These are phyloP conservation scores for Ictalurus furcatus DNA, from an alignment of 2,113 vertebrate genomes.

Conservation along the genomic window DNA sequence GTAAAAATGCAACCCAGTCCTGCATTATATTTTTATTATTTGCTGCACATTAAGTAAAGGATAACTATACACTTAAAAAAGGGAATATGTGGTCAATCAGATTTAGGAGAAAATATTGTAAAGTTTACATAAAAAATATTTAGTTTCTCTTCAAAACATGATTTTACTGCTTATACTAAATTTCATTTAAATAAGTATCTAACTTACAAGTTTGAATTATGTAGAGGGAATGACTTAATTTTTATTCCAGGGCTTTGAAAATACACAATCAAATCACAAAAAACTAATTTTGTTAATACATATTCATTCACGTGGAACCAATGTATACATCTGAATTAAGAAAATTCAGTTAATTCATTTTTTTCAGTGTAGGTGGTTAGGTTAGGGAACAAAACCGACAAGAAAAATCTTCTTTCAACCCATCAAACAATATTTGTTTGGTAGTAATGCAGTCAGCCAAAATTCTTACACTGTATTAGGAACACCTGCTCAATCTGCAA, in stretches of 20 bases:
- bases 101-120: not conserved
- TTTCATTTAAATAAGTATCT: not conserved
- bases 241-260: not conserved
- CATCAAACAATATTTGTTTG: not conserved
- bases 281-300: too few species aligned
- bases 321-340: not conserved
- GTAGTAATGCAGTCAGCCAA: not conserved
- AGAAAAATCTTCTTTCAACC: not conserved
- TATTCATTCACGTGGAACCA: not conserved
- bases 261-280: not conserved
- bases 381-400: not conserved
- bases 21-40: not conserved
- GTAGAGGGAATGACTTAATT: not conserved
- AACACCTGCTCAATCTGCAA: not conserved
- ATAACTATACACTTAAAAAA: not conserved
- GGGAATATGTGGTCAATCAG: not conserved
- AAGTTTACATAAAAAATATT: not conserved
- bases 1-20: not conserved
- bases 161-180: not conserved
- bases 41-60: not conserved
- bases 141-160: not conserved
- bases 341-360: not conserved
- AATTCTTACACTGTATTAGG: not conserved
- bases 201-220: not conserved
- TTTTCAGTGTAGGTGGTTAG: not conserved